Percentiles rank a stretch among this genome's conserved stretches.
phyloP scores from a whole-genome alignment of 2,113 vertebrate genomes.

The Rhombomys opimus region DNA sequence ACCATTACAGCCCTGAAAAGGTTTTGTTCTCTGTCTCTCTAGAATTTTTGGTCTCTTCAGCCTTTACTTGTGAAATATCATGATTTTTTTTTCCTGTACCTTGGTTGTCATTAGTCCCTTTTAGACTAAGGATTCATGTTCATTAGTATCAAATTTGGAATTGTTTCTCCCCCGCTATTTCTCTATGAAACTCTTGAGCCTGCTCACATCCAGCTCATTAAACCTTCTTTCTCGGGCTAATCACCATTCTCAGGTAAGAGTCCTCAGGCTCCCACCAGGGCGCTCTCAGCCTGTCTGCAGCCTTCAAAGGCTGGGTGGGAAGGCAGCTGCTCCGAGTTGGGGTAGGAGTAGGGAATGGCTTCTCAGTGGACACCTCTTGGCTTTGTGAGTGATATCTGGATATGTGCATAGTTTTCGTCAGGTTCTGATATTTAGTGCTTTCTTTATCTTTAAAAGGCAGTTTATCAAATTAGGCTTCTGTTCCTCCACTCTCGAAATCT shows the following conservation, averaged over 20 bases:
- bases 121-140: not conserved
- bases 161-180: not conserved
- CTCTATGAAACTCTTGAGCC: not conserved
- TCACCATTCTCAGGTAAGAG: not conserved
- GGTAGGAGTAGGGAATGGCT: not conserved
- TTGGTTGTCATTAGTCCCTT: not conserved
- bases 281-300: not conserved
- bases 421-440: not conserved
- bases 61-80: not conserved
- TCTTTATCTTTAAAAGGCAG: not conserved
- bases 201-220: not conserved
- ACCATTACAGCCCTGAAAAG: not conserved
- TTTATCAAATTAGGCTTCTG: not conserved
- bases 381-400: not conserved
- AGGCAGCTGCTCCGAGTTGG: not conserved
- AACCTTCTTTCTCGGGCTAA: not conserved
- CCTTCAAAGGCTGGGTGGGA: not conserved
- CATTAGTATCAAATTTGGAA: not conserved
- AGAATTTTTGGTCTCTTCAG: not conserved
- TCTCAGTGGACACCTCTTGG: not conserved
- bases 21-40: not conserved
- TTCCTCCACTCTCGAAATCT: not conserved
- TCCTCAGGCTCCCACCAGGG: not conserved
- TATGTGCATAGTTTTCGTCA: not conserved
- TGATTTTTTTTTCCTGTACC: not conserved